Evolutionary conservation across 2,888 invertebrate genomes (phyloP), one percentile per base, ranked within the genome.

Genomic region (Tryphoninae sp.): DNA sequence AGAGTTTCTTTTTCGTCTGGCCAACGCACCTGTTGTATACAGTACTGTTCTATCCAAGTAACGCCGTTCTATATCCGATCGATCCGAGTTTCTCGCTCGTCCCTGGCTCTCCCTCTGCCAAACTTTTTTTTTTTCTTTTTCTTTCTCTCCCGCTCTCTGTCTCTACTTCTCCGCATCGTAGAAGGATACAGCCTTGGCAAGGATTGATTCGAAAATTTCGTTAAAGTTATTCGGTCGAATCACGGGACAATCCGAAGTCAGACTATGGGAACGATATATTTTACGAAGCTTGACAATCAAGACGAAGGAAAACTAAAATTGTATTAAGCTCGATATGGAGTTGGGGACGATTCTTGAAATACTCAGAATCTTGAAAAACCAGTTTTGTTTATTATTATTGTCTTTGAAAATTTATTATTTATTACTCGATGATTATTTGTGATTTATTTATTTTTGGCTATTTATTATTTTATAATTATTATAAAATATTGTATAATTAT

Each of bases 1-100:
- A 33, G 45, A 73, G 49, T 64, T 81, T 81, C 77, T 73, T 81
- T 80, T 69, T 79, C 80, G 75, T 80, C 71, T 72, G 80, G 75
- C 71, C 80, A 71, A 76, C 65, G 80, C 80, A 76, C 78, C 73
- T 78, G 40, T 45, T 42, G 23, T 67, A 55, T 65, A 78, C 19
- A 53, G 78, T 55, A 16, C 19, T 64, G 33, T 33, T 33, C 9
- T 45, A 65, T 69, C 59, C 26, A 19, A n/a, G 42, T 33, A 58
- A 23, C 40, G 19, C 51, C 19, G 9, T 8, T 33, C 55, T 65
- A 61, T 61, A 73, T 62, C 53, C 58, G 69, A 75, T 67, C 55
- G 58, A 45, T 58, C 45, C 65, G 19, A 58, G 55, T 58, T 45
- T 58, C 23, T 65, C 23, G 23, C 58, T 75, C 55, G 23, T 23